Conservation (phyloP, 2,113 vertebrate species). For the Lethenteron camtschaticum region DNA sequence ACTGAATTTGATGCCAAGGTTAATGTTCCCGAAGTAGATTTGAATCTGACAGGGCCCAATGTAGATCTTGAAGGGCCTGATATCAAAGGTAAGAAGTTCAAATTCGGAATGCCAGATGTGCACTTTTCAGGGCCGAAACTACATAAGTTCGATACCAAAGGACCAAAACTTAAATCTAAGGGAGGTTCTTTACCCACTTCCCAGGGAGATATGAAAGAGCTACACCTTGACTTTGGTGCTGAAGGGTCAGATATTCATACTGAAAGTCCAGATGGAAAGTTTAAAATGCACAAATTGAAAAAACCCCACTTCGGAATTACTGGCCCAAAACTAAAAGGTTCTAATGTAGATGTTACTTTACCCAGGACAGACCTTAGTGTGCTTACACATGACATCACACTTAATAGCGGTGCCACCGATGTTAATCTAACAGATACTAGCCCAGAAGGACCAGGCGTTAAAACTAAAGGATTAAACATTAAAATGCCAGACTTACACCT, state of each 20-base stretch:
- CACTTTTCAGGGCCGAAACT: slow-evolving; percentile 15
- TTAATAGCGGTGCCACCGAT: neutral
- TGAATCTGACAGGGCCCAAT: slow-evolving; percentile 9
- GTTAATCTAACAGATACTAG: neutral
- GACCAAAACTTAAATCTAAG: slow-evolving; percentile 1
- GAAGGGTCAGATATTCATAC: slow-evolving; percentile 6
- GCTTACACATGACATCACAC: neutral
- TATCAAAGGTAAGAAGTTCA: slow-evolving; percentile 13
- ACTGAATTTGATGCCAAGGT: neutral
- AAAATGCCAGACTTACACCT: too few species aligned
- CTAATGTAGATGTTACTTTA: neutral
- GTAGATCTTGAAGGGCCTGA: slow-evolving; percentile 10
- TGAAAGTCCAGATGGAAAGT: slow-evolving; percentile 9
- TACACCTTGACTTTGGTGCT: neutral
- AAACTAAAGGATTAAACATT: too few species aligned
- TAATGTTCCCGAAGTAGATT: neutral
- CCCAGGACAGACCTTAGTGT: too few species aligned
- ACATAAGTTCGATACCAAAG: neutral
- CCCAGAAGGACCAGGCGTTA: neutral
- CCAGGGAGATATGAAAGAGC: neutral
- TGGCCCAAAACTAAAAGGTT: slow-evolving; percentile 17
- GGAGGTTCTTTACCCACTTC: neutral
- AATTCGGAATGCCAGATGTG: neutral
- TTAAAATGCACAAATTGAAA: slow-evolving; percentile 20
- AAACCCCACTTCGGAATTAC: slow-evolving; percentile 22